Evolutionary conservation across 2,113 vertebrate species (phyloP).

Genomic region (Sprattus sprattus): DNA sequence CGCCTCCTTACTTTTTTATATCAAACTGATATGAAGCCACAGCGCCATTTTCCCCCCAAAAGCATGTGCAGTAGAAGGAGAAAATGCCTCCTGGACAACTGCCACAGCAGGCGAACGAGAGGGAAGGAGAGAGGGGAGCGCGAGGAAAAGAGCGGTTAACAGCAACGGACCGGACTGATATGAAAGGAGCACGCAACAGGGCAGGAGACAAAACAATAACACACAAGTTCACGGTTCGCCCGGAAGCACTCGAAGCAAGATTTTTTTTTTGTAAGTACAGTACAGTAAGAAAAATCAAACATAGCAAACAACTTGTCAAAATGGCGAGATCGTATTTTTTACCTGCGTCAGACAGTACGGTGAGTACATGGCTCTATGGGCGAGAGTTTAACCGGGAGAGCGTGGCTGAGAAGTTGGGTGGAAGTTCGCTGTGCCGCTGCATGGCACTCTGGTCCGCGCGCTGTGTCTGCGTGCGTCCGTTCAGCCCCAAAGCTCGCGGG

Average conservation of each 20-base stretch:
- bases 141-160: constrained; percentile 12
- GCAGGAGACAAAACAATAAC: constrained; percentile 35
- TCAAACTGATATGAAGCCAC: constrained; percentile 70
- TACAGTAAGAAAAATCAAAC: background rate
- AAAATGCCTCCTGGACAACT: constrained; percentile 56
- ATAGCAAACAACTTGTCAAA: background rate
- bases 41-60: constrained; percentile 80
- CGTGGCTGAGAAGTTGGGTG: constrained; percentile 70
- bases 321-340: background rate
- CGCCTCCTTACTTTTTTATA: constrained; percentile 58
- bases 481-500: constrained; percentile 54
- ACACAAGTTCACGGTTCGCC: constrained; percentile 35
- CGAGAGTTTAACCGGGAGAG: constrained; percentile 54
- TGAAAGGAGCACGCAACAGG: constrained; percentile 53
- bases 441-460: constrained; percentile 67
- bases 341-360: constrained; percentile 83
- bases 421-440: constrained; percentile 75
- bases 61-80: constrained; percentile 69
- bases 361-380: constrained; percentile 76
- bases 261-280: background rate
- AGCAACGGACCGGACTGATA: constrained; percentile 49
- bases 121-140: constrained; percentile 21
- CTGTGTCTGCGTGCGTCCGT: constrained; percentile 25
- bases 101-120: constrained; percentile 49
- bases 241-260: constrained; percentile 40